Conservation (phyloP, 2,888 invertebrate species). For the Platypus cylindrus region DNA sequence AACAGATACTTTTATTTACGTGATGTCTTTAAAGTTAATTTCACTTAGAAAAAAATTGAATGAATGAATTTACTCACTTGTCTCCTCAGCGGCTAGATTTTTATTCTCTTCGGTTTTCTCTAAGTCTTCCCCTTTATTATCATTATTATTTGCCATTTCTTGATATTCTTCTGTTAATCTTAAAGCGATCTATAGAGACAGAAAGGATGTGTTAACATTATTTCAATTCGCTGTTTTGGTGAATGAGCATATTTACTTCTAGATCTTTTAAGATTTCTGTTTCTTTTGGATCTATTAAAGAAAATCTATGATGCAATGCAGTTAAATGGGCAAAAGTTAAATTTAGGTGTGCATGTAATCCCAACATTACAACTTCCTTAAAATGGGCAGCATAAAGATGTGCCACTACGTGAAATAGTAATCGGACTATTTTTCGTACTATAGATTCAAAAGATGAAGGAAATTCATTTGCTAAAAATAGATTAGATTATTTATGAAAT, state of each 20-base stretch:
- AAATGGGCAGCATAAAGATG: slow-evolving; percentile 98
- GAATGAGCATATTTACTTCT: slow-evolving; percentile 41
- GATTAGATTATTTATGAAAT: slow-evolving; percentile 6
- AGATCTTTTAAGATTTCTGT: slow-evolving; percentile 88
- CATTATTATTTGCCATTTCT: slow-evolving; percentile 25
- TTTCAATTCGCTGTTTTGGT: neutral
- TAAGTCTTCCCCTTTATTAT: slow-evolving; percentile 10
- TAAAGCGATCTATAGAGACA: slow-evolving; percentile 44
- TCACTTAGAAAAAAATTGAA: neutral
- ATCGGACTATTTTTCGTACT: slow-evolving; percentile 90
- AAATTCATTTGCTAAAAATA: slow-evolving; percentile 72
- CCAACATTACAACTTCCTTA: slow-evolving; percentile 85
- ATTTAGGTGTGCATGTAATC: slow-evolving; percentile 92
- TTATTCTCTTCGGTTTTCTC: slow-evolving; percentile 9
- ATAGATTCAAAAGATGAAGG: slow-evolving; percentile 87
- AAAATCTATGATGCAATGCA: slow-evolving; percentile 72
- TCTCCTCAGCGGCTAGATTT: slow-evolving; percentile 11
- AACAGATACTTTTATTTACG: slow-evolving; percentile 3
- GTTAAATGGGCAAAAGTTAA: slow-evolving; percentile 95
- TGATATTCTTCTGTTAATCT: slow-evolving; percentile 44
- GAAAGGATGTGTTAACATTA: too few species aligned
- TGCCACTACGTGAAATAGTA: slow-evolving; percentile 95
- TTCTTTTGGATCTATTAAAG: slow-evolving; percentile 89
- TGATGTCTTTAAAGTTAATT: neutral
- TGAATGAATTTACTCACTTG: slow-evolving; percentile 8